phyloP scores from a whole-genome alignment of 2,113 vertebrate genomes.

The Ornithorhynchus anatinus region DNA sequence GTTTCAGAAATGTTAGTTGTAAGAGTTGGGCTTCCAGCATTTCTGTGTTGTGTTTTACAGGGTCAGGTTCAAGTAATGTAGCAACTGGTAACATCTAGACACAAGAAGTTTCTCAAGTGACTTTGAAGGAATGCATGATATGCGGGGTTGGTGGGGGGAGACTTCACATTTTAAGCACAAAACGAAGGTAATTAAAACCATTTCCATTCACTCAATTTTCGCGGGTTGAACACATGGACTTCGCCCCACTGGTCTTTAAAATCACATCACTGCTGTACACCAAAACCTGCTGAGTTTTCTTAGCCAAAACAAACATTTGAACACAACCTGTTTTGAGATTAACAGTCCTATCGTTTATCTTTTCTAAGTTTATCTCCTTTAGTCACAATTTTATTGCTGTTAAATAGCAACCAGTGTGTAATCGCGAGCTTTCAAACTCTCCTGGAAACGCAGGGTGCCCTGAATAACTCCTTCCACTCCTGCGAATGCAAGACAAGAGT shows the following conservation, averaged over 20 bases:
- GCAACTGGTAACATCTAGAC: too few relatives aligned
- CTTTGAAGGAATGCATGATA: too few relatives aligned
- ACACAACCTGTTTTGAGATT: conserved; percentile 42
- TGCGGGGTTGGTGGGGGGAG: too few relatives aligned
- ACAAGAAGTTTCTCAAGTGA: too few relatives aligned
- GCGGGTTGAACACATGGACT: neutral
- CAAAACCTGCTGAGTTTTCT: neutral
- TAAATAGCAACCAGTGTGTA: conserved; percentile 60
- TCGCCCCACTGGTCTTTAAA: neutral
- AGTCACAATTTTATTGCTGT: conserved; percentile 56
- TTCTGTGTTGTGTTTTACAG: too few relatives aligned
- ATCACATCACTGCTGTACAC: conserved; percentile 5
- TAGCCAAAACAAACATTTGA: conserved; percentile 45
- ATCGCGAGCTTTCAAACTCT: conserved; percentile 33
- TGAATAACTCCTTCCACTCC: conserved; percentile 26
- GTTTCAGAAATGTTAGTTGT: too few relatives aligned
- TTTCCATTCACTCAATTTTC: neutral
- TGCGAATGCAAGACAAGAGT: conserved; percentile 58
- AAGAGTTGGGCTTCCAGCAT: too few relatives aligned
- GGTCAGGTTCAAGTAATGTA: too few relatives aligned
- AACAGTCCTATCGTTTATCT: conserved; percentile 52
- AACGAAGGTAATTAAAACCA: neutral
- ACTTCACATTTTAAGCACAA: conserved; percentile 2
- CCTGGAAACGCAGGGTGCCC: conserved; percentile 26
- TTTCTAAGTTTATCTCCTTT: conserved; percentile 55